These are phyloP conservation scores for Chaetogeoica ovagalla DNA, from an alignment of 2,888 invertebrate species.

Conservation along the genomic window DNA sequence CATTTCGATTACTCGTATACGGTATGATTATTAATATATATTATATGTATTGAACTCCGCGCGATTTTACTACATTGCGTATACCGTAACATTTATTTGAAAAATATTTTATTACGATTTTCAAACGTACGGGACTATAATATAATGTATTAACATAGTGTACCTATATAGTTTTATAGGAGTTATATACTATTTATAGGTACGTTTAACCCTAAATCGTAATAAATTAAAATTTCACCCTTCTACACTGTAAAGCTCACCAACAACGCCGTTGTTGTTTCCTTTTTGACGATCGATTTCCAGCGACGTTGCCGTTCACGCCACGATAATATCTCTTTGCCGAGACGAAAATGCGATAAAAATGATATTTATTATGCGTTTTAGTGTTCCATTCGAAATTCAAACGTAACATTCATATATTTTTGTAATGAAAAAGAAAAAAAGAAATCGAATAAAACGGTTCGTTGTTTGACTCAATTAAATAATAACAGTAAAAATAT, in stretches of 20 bases:
- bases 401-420: neutral
- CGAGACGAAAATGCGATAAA: neutral
- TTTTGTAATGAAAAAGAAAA: neutral
- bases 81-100: too few species aligned
- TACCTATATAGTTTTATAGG: neutral
- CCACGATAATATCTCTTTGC: neutral
- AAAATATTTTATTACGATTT: too few species aligned
- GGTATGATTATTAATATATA: too few species aligned
- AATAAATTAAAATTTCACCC: slow-evolving; percentile 33
- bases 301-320: slow-evolving; percentile 39
- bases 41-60: too few species aligned
- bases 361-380: neutral
- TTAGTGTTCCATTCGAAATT: neutral
- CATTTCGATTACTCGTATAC: too few species aligned
- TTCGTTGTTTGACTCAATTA: too few species aligned
- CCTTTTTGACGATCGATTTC: slow-evolving; percentile 42
- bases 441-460: too few species aligned
- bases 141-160: too few species aligned
- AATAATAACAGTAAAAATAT: too few species aligned
- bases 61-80: too few species aligned
- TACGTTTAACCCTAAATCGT: neutral
- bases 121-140: too few species aligned
- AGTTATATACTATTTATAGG: neutral
- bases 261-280: slow-evolving; percentile 25
- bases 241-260: neutral